Percentiles rank a stretch among this genome's conserved stretches.
These are phyloP conservation scores for Onychomys arenicola DNA, from an alignment of 2,797 vertebrate genomes.

Conservation along the genomic window DNA sequence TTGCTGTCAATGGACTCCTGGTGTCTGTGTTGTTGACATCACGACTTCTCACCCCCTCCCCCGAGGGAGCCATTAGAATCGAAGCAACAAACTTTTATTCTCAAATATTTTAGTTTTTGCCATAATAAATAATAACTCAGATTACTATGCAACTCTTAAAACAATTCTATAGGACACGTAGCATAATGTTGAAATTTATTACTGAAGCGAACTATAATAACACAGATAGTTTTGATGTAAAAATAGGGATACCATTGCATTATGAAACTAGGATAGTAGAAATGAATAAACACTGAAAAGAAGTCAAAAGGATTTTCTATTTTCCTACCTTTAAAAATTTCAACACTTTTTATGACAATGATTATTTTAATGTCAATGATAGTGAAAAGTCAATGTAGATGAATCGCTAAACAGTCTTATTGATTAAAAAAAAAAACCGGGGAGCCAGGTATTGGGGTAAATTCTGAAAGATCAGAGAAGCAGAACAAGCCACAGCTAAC, in stretches of 20 bases:
- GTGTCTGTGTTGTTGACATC: too few relatives aligned
- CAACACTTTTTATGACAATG: background rate
- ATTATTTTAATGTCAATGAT: background rate
- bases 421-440: too few relatives aligned
- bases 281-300: background rate
- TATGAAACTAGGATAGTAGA: background rate
- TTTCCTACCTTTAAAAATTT: background rate
- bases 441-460: too few relatives aligned
- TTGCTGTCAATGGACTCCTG: too few relatives aligned
- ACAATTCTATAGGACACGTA: background rate
- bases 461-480: too few relatives aligned
- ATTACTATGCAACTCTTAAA: background rate
- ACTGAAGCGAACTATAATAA: background rate
- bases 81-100: background rate
- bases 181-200: background rate
- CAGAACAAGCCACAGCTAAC: too few relatives aligned
- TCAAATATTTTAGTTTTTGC: conserved; percentile 13
- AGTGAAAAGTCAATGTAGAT: background rate
- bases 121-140: background rate
- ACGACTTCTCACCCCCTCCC: too few relatives aligned
- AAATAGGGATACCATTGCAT: background rate
- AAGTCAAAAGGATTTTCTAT: background rate
- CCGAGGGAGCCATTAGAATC: too few relatives aligned
- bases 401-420: too few relatives aligned
- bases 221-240: background rate